Base-by-base conservation (phyloP, 30 jellyfish, hydroid and myxozoan species). In the Aurelia aurita region DNA sequence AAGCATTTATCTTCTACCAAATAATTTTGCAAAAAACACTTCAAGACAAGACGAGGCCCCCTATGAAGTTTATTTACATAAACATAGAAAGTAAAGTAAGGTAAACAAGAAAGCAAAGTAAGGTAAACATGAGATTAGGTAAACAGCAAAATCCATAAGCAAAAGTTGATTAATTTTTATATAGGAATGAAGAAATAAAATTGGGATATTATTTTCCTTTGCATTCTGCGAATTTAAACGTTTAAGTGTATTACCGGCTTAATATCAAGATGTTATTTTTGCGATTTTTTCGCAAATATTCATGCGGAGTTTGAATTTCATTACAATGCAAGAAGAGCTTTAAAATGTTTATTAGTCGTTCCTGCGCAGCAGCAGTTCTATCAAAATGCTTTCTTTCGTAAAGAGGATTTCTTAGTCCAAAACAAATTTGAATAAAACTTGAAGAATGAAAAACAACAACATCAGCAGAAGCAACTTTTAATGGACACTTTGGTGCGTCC, bases 221-320 rank as follows among this genome's bases (percentile, higher is more conserved):
- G 84, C 67, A 35, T 45, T 59, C 29, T 69, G 74, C 81, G 20
- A 69, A 47, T 58, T 59, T 83, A 69, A 83, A 86, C 61, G 75
- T 83, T 59, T 83, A 69, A 70, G 93, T 69, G 81, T 70, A 83
- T 83, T 83, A 83, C 87, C 86, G 87, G 93, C 58, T 83, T 83
- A 68, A 39, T 80, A 71, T 7, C 34, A 34, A 28, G 74, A 66
- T 70, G 87, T 71, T 83, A 65, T 83, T 54, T 55, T 25, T 44
- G 39, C 60, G 77, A 74, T 70, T 65, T 32, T 27, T 64, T 83
- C 53, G 54, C 61, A 55, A 70, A 57, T 34, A 58, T 63, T 25
- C 85, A 58, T 27, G n/a, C 87, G 20, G 84, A n/a, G 76, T 25
- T 58, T 32, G 57, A 47, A 72, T 72, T 4, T 27, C 13, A 55